Base-by-base conservation (phyloP, 2,113 vertebrate genomes). In the Marcusenius ussheri region DNA sequence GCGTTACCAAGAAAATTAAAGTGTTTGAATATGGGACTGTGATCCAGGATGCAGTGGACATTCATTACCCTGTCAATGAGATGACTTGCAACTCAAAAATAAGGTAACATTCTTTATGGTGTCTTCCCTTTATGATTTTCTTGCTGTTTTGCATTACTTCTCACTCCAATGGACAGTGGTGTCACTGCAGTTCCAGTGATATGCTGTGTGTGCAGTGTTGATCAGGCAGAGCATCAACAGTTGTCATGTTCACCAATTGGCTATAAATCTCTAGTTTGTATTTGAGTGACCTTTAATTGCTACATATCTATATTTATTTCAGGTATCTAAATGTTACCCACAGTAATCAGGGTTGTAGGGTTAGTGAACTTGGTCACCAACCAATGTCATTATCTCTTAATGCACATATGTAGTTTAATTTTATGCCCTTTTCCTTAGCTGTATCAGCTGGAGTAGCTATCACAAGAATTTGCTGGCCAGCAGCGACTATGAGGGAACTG, bases 71-170 rank as follows among this genome's bases (percentile, higher is more conserved):
- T 11, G 97, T 99, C 92, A 99, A 99, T 89, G 98, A 99, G 96
- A 99, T 99, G 98, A 99, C 98, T 80, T 99, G 98, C 95, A 99
- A 99, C 96, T 99, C 98, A 89, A 99, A 99, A 98, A 99, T 99
- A 97, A 99, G 98, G 98, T 99, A 94, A 88, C 92, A 9, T 21
- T 74, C 56, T 51, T 62, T 35, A 87, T 86, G 74, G 83, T 84
- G 45, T n/a, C 7, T 46, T 3, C 5, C n/a, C 50, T 5, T 7
- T 88, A 3, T 51, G 47, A 4, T 51, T 49, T 51, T 86, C 46
- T n/a, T 50, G 10, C 10, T n/a, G 42, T 58, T 17, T 70, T 5
- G 66, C n/a, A 31, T 15, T 74, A 35, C 66, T 10, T 27, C 27
- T 31, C 11, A 27, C 9, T 31, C 27, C 13, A 74, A 0, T 77